phyloP scores from a whole-genome alignment of 2,797 vertebrate genomes.

The Poecile montanus region DNA sequence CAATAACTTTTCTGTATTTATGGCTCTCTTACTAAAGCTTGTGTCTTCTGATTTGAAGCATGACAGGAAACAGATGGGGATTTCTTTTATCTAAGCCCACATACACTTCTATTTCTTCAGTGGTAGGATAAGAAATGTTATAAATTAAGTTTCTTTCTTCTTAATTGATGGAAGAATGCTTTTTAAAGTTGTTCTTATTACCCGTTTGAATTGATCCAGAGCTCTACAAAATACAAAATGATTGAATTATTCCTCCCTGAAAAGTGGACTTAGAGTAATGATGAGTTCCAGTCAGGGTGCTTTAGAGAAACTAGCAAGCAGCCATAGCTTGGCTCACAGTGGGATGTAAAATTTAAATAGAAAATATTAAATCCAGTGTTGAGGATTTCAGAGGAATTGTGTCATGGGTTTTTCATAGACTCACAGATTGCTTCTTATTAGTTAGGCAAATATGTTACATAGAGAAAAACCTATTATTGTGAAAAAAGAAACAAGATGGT shows the following conservation, averaged over 20 bases:
- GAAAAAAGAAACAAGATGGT: not conserved
- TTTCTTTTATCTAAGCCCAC: slow-evolving; percentile 19
- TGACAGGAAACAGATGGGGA: slow-evolving; percentile 38
- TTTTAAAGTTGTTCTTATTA: not conserved
- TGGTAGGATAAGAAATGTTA: not conserved
- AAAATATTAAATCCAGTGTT: not conserved
- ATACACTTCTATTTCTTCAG: not conserved
- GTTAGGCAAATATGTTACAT: not conserved
- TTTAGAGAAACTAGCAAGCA: slow-evolving; percentile 19
- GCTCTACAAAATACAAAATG: not conserved
- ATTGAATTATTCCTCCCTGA: slow-evolving; percentile 26
- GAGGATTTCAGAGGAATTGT: slow-evolving; percentile 9
- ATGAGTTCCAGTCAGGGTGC: slow-evolving; percentile 7
- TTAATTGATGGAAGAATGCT: not conserved
- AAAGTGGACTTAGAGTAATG: slow-evolving; percentile 13
- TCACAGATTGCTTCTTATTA: not conserved
- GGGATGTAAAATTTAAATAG: slow-evolving; percentile 39
- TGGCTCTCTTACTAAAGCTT: slow-evolving; percentile 35
- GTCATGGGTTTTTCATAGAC: not conserved
- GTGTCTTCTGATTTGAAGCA: slow-evolving; percentile 28
- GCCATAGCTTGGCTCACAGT: not conserved
- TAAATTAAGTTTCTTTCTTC: slow-evolving; percentile 22
- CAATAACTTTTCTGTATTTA: slow-evolving; percentile 50
- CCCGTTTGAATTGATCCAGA: slow-evolving; percentile 25
- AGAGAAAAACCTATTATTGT: not conserved